Evolutionary conservation across 1,140 invertebrate species (phyloP).

Genomic region (Hermetia illucens): DNA sequence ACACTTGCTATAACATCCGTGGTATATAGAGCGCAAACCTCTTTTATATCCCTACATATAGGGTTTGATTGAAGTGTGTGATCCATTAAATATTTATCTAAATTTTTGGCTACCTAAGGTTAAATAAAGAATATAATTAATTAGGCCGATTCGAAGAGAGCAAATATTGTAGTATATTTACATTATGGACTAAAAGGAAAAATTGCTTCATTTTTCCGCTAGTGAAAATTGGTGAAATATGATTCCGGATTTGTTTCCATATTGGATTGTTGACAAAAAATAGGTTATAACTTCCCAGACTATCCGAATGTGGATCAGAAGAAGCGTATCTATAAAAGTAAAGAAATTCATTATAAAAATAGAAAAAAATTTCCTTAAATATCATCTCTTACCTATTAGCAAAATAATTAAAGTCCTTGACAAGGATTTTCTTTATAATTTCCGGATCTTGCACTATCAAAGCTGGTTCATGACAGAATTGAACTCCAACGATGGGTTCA

Average conservation of each 20-base stretch:
- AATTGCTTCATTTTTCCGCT: constrained; percentile 33
- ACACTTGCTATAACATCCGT: constrained; percentile 38
- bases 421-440: constrained; percentile 30
- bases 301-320: not conserved
- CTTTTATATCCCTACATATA: constrained; percentile 21
- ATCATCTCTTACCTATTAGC: constrained; percentile 2
- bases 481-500: constrained; percentile 16
- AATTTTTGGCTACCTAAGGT: constrained; percentile 12
- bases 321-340: not conserved
- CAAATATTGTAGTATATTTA: constrained; percentile 23
- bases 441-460: constrained; percentile 32
- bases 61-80: constrained; percentile 4
- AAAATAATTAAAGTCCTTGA: constrained; percentile 29
- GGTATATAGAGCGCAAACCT: constrained; percentile 30
- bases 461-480: constrained; percentile 22
- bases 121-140: too few species aligned
- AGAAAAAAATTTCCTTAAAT: not conserved
- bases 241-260: constrained; percentile 33
- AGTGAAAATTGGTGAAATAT: constrained; percentile 33
- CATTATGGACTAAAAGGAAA: constrained; percentile 30
- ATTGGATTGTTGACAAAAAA: not conserved
- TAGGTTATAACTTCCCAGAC: not conserved
- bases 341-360: not conserved
- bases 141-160: too few species aligned
- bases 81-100: constrained; percentile 7